Percentiles rank a stretch among this genome's conserved stretches.
Conservation (phyloP, 2,797 vertebrate species). For the Zalophus californianus region DNA sequence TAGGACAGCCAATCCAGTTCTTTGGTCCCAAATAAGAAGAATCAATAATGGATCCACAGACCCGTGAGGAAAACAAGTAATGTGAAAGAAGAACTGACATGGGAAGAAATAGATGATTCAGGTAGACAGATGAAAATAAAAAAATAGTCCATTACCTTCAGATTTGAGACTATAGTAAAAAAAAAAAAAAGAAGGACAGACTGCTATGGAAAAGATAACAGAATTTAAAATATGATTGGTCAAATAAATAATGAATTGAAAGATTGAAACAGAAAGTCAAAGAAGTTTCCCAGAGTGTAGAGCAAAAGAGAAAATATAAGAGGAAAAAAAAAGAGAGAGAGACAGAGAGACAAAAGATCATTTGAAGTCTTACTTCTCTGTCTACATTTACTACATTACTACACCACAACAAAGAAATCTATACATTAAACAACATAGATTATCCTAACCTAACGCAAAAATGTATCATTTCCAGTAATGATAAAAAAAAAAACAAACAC, state of each 20-base stretch:
- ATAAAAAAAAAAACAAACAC: not conserved
- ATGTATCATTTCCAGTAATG: not conserved
- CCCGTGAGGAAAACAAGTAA: not conserved
- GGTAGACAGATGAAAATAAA: not conserved
- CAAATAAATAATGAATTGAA: not conserved
- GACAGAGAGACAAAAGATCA: not conserved
- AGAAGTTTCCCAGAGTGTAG: not conserved
- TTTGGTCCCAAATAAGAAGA: not conserved
- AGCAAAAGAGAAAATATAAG: not conserved
- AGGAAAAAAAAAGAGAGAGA: not conserved
- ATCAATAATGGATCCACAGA: not conserved
- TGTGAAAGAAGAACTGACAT: not conserved
- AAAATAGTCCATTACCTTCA: not conserved
- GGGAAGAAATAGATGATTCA: not conserved
- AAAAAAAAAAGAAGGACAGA: not conserved
- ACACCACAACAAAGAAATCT: not conserved
- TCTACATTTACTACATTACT: not conserved
- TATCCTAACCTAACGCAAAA: not conserved
- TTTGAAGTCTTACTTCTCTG: not conserved
- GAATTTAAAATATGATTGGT: not conserved
- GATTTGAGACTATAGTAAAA: not conserved
- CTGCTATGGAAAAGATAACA: not conserved
- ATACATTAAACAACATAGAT: not conserved
- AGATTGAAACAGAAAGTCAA: not conserved
- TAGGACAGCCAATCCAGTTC: not conserved